Conservation (phyloP, 2,888 invertebrate genomes). For the Cerastoderma edule region DNA sequence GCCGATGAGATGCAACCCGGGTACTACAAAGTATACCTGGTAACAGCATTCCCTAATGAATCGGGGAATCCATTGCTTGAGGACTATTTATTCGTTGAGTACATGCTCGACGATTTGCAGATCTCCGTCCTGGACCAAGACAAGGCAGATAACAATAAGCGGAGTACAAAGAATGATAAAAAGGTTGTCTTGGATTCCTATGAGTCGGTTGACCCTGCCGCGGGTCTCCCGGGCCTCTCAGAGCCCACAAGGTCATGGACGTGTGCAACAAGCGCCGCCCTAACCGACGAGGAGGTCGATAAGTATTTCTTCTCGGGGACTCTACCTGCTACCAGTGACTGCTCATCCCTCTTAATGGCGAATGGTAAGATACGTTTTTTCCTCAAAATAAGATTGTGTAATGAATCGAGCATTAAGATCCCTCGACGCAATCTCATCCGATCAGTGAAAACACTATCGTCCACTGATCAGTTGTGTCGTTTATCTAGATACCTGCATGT, state of each 20-base stretch:
- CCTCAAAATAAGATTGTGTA: too few relatives aligned
- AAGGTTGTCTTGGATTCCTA: conserved; percentile 12
- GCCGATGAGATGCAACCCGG: conserved; percentile 12
- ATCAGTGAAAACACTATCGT: too few relatives aligned
- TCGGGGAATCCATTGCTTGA: neutral
- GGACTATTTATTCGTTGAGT: conserved; percentile 26
- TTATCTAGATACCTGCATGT: too few relatives aligned
- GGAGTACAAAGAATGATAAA: neutral
- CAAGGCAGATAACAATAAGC: neutral
- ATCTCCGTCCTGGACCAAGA: neutral
- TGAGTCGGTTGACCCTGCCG: conserved; percentile 29
- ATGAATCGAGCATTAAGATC: too few relatives aligned
- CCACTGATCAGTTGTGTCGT: too few relatives aligned
- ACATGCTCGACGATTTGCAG: neutral
- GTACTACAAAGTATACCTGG: conserved; percentile 3
- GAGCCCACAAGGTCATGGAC: conserved; percentile 2
- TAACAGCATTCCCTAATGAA: neutral
- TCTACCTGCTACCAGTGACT: neutral
- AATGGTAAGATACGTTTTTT: neutral
- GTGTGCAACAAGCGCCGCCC: conserved; percentile 8
- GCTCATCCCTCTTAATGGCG: neutral
- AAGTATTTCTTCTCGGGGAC: conserved; percentile 12
- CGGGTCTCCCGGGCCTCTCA: neutral
- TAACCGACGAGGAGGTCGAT: conserved; percentile 3
- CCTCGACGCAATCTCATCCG: too few relatives aligned